Percentiles rank a stretch among this genome's conserved stretches.
Evolutionary conservation across 2,113 vertebrate genomes (phyloP).

Genomic region (Tichodroma muraria): DNA sequence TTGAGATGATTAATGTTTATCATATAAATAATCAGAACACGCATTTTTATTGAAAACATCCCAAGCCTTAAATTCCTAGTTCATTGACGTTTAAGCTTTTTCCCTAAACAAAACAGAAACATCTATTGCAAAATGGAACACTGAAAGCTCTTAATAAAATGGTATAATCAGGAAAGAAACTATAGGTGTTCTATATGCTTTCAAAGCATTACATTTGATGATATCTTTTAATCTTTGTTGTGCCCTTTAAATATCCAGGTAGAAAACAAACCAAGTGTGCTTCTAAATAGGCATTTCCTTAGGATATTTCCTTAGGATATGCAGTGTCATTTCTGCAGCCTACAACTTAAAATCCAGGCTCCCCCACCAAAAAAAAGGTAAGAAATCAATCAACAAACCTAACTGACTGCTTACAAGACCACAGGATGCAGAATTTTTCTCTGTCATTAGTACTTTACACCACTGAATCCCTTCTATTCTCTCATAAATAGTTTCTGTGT

Average conservation of each 20-base stretch:
- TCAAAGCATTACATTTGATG: background rate
- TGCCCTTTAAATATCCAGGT: background rate
- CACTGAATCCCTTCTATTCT: background rate
- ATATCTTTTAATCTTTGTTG: background rate
- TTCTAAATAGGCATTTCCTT: background rate
- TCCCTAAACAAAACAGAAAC: background rate
- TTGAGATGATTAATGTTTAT: conserved; percentile 45
- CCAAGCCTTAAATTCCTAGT: background rate
- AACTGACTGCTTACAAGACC: background rate
- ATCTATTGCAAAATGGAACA: background rate
- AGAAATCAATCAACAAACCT: background rate
- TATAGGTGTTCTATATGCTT: background rate
- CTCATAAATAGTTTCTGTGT: background rate
- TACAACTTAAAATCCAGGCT: background rate
- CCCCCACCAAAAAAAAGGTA: background rate
- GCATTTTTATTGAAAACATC: conserved; percentile 4
- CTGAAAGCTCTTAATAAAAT: background rate
- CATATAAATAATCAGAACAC: conserved; percentile 13
- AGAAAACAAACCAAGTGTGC: background rate
- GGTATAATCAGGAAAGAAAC: background rate
- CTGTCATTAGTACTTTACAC: background rate
- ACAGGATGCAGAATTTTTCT: background rate
- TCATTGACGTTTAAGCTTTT: background rate
- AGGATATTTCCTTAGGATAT: background rate
- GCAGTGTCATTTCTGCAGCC: background rate